Conservation (phyloP, 2,888 invertebrate species). For the Brenthis hecate region DNA sequence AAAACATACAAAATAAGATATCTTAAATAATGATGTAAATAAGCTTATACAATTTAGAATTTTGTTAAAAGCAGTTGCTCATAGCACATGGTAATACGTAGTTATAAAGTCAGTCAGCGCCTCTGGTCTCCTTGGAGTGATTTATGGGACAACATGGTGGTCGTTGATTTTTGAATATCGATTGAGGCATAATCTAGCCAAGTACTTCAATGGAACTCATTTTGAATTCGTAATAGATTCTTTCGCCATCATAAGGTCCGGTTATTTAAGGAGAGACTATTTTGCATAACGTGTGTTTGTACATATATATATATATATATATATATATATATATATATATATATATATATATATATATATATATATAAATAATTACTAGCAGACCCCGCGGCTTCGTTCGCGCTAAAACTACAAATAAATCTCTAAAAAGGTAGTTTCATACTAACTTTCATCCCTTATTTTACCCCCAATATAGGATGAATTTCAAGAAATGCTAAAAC, state of each 20-base stretch:
- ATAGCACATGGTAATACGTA: constrained; percentile 14
- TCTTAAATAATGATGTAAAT: too few species aligned
- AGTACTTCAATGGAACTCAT: constrained; percentile 25
- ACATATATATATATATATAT: too few species aligned
- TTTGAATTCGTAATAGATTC: constrained; percentile 33
- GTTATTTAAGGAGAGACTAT: constrained; percentile 33
- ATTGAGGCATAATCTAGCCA: constrained; percentile 36
- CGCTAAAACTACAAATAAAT: too few species aligned
- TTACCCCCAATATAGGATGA: too few species aligned
- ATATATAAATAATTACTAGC: too few species aligned
- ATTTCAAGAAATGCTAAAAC: too few species aligned
- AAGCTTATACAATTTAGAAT: background rate
- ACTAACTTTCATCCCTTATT: too few species aligned
- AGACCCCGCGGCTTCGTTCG: too few species aligned
- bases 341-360: too few species aligned
- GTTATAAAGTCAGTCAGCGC: constrained; percentile 22
- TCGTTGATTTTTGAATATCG: constrained; percentile 44
- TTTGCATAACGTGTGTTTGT: constrained; percentile 18
- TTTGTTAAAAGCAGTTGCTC: background rate
- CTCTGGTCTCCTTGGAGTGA: constrained; percentile 21
- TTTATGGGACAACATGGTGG: constrained; percentile 32
- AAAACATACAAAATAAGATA: too few species aligned
- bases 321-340: too few species aligned
- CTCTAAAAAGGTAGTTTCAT: too few species aligned
- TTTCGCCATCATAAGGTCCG: constrained; percentile 35